phyloP scores from a whole-genome alignment of 2,888 invertebrate species.

The Nomada flava region DNA sequence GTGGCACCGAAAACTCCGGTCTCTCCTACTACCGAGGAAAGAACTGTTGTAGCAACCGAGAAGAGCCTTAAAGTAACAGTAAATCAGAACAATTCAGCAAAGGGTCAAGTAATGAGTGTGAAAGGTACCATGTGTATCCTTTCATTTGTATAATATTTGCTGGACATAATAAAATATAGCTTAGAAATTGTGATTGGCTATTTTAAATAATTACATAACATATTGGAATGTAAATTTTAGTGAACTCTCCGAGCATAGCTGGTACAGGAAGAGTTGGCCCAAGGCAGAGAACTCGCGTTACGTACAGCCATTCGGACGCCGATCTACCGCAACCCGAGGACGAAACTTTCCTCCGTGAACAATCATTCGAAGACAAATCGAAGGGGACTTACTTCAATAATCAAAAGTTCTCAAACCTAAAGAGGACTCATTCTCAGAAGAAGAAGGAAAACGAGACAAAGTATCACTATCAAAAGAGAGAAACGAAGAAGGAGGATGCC shows the following conservation, averaged over 20 bases:
- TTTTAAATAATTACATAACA: not conserved
- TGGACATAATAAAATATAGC: not conserved
- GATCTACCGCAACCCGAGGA: slow-evolving; percentile 68
- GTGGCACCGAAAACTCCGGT: slow-evolving; percentile 54
- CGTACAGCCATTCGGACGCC: slow-evolving; percentile 79
- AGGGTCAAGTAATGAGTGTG: slow-evolving; percentile 80
- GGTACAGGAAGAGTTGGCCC: slow-evolving; percentile 84
- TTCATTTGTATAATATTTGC: not conserved
- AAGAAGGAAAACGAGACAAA: slow-evolving; percentile 71
- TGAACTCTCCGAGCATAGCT: slow-evolving; percentile 81
- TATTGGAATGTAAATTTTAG: slow-evolving; percentile 70
- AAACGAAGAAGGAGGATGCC: slow-evolving; percentile 55
- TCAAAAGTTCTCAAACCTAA: slow-evolving; percentile 72
- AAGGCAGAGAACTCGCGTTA: slow-evolving; percentile 80
- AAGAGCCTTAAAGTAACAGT: slow-evolving; percentile 77
- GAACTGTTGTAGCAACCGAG: slow-evolving; percentile 74
- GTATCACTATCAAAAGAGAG: slow-evolving; percentile 65
- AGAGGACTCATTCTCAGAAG: slow-evolving; percentile 65
- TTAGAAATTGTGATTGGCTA: not conserved
- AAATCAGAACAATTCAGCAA: slow-evolving; percentile 73
- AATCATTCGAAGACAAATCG: slow-evolving; percentile 76
- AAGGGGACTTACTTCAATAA: slow-evolving; percentile 65
- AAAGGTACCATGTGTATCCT: slow-evolving; percentile 73
- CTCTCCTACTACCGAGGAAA: slow-evolving; percentile 70
- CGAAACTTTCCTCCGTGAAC: slow-evolving; percentile 70